Evolutionary conservation across 2,797 vertebrate species (phyloP), one percentile per base, ranked within the genome.

Genomic region (Jordanella pulchra): DNA sequence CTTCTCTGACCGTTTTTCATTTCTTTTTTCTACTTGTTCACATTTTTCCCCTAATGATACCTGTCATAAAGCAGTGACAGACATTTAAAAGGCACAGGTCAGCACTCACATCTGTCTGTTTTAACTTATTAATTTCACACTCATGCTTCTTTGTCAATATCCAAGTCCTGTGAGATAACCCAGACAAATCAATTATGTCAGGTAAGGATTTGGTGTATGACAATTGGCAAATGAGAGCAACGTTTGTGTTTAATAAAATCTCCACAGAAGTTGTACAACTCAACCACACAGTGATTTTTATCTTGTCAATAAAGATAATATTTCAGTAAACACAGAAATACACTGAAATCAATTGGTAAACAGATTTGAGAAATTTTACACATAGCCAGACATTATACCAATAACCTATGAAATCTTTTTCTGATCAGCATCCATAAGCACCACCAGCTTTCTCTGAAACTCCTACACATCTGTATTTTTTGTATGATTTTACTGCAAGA

Each of bases 91-190:
- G 79, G 69, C 84, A 89, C 84, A 89, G 82, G 82, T 84, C 85
- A 89, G 67, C 47, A 64, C 74, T 74, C 72, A 78, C 76, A 86
- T 84, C 82, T 78, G 73, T 85, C 86, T 73, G 51, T 79, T 89
- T 88, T 79, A 87, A 80, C 83, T 86, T 89, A 79, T 89, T 90
- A 85, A 93, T 90, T 90, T 89, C 79, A 81, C 73, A 82, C 83
- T 88, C 75, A 76, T 77, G 73, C 82, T 25, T 18, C 72, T 81
- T 86, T 76, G 80, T 87, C 79, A 81, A 76, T 85, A 84, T 82
- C 80, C 80, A 76, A 85, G 66, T 84, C 88, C 79, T 4, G 0
- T 14, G 81, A 81, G 89, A 85, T 75, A 74, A 69, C 73, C 61
- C 67, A 53, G 58, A 69, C 65, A 67, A 78, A 74, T 85, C 78